Evolutionary conservation across 2,113 vertebrate genomes (phyloP).

Genomic region (Eurystomus gularis): DNA sequence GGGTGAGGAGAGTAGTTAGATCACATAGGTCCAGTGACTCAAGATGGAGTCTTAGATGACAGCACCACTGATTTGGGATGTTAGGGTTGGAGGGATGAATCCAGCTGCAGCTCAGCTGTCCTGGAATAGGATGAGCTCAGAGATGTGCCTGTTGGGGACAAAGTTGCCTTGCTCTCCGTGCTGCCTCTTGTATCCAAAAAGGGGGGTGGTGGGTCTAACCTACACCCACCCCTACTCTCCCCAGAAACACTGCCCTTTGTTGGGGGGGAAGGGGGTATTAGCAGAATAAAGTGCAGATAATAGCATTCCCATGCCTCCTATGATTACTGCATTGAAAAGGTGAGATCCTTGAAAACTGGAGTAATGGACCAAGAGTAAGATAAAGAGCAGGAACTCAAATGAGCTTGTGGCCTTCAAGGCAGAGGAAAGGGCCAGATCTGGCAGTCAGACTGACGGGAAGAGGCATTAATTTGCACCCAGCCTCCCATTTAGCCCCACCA

Average conservation of each 20-base stretch:
- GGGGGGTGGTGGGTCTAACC: not conserved
- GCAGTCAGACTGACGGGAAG: not conserved
- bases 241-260: not conserved
- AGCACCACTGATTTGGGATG: not conserved
- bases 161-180: not conserved
- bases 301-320: not conserved
- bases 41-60: not conserved
- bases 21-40: not conserved
- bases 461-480: not conserved
- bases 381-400: not conserved
- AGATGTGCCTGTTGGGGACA: no score
- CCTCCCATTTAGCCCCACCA: not conserved
- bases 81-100: not conserved
- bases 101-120: not conserved
- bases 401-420: not conserved
- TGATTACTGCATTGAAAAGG: not conserved
- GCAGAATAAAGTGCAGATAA: not conserved
- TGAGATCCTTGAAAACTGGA: not conserved
- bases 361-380: not conserved
- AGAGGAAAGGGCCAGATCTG: not conserved
- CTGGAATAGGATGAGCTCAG: not conserved
- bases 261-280: not conserved
- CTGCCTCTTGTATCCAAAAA: not conserved
- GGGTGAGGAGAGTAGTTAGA: not conserved
- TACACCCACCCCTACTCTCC: no score